Evolutionary conservation across 2,888 invertebrate species (phyloP), one percentile per base, ranked within the genome.

Genomic region (Heliconius aoede): DNA sequence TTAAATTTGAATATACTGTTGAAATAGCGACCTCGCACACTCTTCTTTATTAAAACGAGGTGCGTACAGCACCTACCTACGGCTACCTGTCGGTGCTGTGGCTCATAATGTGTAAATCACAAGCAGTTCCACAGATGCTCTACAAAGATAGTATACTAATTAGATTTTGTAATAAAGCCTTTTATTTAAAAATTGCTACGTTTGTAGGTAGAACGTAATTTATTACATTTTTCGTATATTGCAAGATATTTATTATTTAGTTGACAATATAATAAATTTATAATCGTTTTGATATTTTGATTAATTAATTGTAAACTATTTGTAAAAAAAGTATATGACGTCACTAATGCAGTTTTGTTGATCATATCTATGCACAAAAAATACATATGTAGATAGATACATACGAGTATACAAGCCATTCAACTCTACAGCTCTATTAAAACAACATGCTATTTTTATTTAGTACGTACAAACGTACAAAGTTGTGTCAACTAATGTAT

Each of bases 401-500:
- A 32, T 32, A n/a, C 5, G 28, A 61, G 7, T 36, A 13, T 13
- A 64, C 64, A 36, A 65, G 36, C 32, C 36, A n/a, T 64, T 32
- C 51, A 55, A 21, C 13, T 69, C 30, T 88, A 86, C 85, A 78
- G 46, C 61, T n/a, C n/a, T 69, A 32, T 24, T 46, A 74, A 46
- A 8, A 26, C 82, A 83, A 80, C 82, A 83, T 85, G 85, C 82
- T 90, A 90, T 46, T 55, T 55, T 91, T 91, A 90, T 90, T 89
- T 89, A 88, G 87, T 86, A 88, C 88, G 88, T 89, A 89, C 90
- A 85, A 87, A 85, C 86, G 84, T 86, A 90, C 90, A 90, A 90
- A 91, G 86, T 86, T 86, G 85, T 87, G 89, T 87, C 89, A 89
- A 87, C 86, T 79, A 24, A 11, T 51, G n/a, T n/a, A n/a, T n/a